Percentiles rank a stretch among this genome's conserved stretches.
Conservation (phyloP, 2,113 vertebrate species). For the Ceyx margarethae region DNA sequence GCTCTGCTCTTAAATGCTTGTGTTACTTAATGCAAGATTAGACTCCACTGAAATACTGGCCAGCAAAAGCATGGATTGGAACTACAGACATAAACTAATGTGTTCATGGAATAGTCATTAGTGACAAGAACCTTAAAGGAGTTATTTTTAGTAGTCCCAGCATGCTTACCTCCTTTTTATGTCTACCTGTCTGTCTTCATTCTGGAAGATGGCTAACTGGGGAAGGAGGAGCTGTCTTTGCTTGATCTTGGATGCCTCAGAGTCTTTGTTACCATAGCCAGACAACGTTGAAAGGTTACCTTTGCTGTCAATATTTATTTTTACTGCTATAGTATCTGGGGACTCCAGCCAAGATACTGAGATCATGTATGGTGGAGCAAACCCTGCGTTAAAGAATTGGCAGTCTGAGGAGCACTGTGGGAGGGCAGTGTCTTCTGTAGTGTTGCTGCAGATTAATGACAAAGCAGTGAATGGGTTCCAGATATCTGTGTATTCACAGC, state of each 20-base stretch:
- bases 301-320: background rate
- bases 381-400: background rate
- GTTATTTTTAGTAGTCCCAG: slow-evolving; percentile 14
- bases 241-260: slow-evolving; percentile 4
- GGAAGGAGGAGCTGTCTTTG: background rate
- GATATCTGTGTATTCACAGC: background rate
- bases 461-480: background rate
- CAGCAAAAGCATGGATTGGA: background rate
- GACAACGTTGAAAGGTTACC: background rate
- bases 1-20: background rate
- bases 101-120: background rate
- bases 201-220: background rate
- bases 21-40: background rate
- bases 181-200: background rate
- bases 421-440: background rate
- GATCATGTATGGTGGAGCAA: background rate
- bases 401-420: background rate
- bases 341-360: background rate
- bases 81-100: background rate
- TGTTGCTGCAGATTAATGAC: background rate
- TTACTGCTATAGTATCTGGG: background rate
- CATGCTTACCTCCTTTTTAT: background rate
- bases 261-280: background rate
- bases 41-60: background rate
- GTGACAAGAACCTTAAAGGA: background rate